Percentiles rank a stretch among this genome's conserved stretches.
Conservation (phyloP, 1,140 invertebrate species). For the Coptotermes formosanus region DNA sequence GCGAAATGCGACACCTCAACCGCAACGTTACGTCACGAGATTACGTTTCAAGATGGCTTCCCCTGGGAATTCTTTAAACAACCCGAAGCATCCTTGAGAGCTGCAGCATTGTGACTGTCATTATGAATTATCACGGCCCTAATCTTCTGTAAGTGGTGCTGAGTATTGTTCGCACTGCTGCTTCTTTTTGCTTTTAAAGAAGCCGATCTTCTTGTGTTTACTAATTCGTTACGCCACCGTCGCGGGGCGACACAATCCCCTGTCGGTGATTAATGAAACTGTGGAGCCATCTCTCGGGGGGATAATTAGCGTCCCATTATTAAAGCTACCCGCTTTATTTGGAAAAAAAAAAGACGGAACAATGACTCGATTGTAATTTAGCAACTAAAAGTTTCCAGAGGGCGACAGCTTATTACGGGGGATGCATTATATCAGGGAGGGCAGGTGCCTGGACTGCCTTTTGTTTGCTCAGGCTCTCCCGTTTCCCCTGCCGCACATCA, state of each 20-base stretch:
- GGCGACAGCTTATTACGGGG: neutral
- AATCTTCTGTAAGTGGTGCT: conserved; percentile 12
- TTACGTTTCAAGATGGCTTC: neutral
- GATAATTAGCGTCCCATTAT: conserved; percentile 14
- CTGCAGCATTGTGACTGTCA: neutral
- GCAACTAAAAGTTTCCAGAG: conserved; percentile 1
- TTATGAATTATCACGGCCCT: conserved; percentile 1
- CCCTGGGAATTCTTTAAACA: neutral
- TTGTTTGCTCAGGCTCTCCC: neutral
- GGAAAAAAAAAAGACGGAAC: conserved; percentile 2
- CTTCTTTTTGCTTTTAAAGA: neutral
- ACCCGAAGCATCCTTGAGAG: neutral
- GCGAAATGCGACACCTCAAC: neutral
- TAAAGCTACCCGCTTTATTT: conserved; percentile 16
- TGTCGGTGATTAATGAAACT: conserved; percentile 16
- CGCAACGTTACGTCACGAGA: neutral
- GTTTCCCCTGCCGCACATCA: too few relatives aligned
- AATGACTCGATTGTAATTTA: conserved; percentile 1
- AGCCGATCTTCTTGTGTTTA: conserved; percentile 18
- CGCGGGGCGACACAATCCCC: neutral
- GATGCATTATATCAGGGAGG: neutral
- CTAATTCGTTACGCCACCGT: conserved; percentile 17
- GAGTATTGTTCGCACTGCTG: neutral
- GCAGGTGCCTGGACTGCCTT: neutral
- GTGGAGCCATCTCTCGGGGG: conserved; percentile 14